Percentiles rank a stretch among this genome's conserved stretches.
phyloP scores from a whole-genome alignment of 2,113 vertebrate species.

The Bos indicus region DNA sequence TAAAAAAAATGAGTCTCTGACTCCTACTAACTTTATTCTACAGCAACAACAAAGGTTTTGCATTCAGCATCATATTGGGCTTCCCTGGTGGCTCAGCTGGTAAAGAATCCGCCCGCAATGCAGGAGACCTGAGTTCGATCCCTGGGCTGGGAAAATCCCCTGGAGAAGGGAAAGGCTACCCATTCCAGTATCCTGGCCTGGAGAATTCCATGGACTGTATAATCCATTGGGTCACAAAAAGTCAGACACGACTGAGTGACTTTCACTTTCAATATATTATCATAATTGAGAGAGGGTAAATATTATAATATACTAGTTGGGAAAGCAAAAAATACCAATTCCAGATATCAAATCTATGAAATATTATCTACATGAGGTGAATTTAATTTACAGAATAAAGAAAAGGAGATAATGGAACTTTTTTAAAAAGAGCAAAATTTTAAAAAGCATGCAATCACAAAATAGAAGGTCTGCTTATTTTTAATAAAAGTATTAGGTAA shows the following conservation, averaged over 20 bases:
- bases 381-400: conserved; percentile 11
- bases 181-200: not conserved
- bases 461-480: not conserved
- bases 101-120: rapidly evolving
- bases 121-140: not conserved
- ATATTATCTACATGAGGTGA: not conserved
- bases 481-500: conserved; percentile 16
- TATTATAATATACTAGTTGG: not conserved
- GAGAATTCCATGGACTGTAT: not conserved
- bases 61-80: not conserved
- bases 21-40: conserved; percentile 4
- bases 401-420: not conserved
- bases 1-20: not conserved
- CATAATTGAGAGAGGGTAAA: not conserved
- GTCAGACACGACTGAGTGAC: not conserved
- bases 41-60: not conserved
- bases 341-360: not conserved
- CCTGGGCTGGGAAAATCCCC: not conserved
- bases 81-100: not conserved
- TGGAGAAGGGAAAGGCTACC: not conserved
- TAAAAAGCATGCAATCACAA: not conserved
- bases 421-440: not conserved
- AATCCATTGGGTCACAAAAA: not conserved
- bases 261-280: not conserved
- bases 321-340: not conserved